These are phyloP conservation scores for Pammene fasciana DNA, from an alignment of 2,888 invertebrate species.

Conservation along the genomic window DNA sequence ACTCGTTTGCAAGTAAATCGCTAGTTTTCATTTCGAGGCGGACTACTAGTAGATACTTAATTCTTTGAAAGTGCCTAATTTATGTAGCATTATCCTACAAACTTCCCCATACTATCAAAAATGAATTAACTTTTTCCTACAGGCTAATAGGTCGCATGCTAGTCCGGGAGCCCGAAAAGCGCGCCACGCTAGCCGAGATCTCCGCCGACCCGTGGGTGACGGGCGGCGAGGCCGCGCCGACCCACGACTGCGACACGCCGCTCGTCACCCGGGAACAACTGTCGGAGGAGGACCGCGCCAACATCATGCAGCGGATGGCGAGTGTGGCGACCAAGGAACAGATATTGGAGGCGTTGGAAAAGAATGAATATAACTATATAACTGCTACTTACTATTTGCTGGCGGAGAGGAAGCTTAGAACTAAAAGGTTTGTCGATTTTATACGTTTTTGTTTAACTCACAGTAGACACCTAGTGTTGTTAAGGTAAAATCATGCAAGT, in stretches of 20 bases:
- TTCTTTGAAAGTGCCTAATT: too few relatives aligned
- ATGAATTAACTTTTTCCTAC: slow-evolving; percentile 34
- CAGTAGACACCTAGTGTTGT: too few relatives aligned
- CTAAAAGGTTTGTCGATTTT: slow-evolving; percentile 83
- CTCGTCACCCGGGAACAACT: slow-evolving; percentile 95
- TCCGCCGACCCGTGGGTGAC: slow-evolving; percentile 92
- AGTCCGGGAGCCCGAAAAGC: slow-evolving; percentile 94
- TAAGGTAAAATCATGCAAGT: too few relatives aligned
- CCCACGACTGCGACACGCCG: slow-evolving; percentile 87
- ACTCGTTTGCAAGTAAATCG: too few relatives aligned
- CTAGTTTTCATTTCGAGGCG: too few relatives aligned
- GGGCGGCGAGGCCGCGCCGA: slow-evolving; percentile 78
- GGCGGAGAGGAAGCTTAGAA: slow-evolving; percentile 95
- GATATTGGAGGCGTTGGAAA: slow-evolving; percentile 96
- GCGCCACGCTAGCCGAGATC: slow-evolving; percentile 94
- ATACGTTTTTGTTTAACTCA: too few relatives aligned
- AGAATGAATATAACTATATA: slow-evolving; percentile 98
- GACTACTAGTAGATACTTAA: too few relatives aligned
- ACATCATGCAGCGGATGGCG: slow-evolving; percentile 97
- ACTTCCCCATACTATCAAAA: too few relatives aligned
- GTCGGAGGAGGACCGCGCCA: slow-evolving; percentile 94
- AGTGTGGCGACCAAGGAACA: slow-evolving; percentile 97
- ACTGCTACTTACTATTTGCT: slow-evolving; percentile 99
- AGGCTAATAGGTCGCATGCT: slow-evolving; percentile 97
- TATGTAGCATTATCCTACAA: too few relatives aligned